These are phyloP conservation scores for Sitta carolinensis DNA, from an alignment of 2,797 vertebrate species.

Conservation along the genomic window DNA sequence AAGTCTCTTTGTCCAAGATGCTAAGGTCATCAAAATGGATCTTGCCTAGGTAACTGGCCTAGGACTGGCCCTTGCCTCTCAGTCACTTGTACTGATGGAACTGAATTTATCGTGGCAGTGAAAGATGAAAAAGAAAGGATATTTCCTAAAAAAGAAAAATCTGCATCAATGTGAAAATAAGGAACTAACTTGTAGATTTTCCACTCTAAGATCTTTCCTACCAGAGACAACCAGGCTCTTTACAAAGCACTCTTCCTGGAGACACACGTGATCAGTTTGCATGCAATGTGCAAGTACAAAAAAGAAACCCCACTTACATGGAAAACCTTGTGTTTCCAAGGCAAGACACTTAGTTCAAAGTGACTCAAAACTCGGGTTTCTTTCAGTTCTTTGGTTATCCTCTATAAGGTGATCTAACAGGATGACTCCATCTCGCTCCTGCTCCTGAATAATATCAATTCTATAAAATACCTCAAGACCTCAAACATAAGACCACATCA, in stretches of 20 bases:
- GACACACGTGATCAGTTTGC: not conserved
- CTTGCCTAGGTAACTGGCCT: not conserved
- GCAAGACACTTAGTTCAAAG: not conserved
- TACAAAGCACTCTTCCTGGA: not conserved
- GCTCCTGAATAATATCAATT: not conserved
- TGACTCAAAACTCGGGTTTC: not conserved
- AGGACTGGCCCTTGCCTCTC: not conserved
- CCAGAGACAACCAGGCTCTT: not conserved
- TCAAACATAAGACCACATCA: not conserved
- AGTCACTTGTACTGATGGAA: not conserved
- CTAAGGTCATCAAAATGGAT: not conserved
- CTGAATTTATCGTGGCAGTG: not conserved
- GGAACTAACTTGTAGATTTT: not conserved
- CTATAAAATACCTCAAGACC: not conserved
- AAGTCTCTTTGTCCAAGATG: not conserved
- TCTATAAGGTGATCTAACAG: not conserved
- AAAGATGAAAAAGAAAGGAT: not conserved
- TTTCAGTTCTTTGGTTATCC: not conserved
- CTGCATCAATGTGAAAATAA: not conserved
- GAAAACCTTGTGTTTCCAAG: not conserved
- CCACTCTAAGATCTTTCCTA: not conserved
- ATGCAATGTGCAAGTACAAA: not conserved
- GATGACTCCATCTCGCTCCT: not conserved
- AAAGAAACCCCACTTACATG: not conserved
- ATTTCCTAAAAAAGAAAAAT: not conserved